phyloP scores from a whole-genome alignment of 2,888 invertebrate species.

The Sphecodes monilicornis region DNA sequence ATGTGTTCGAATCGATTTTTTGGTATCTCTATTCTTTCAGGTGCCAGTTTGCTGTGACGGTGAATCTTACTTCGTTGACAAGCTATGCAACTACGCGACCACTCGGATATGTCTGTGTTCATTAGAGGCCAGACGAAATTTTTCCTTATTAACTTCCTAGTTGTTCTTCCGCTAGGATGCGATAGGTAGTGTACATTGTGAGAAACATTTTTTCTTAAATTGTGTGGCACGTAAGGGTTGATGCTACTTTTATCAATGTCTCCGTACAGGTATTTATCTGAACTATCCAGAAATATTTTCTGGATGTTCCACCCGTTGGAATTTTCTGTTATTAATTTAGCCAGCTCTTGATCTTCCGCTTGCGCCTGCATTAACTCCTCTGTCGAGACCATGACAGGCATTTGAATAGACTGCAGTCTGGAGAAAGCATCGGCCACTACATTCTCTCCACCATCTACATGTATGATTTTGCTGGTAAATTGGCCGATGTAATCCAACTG shows the following conservation, averaged over 20 bases:
- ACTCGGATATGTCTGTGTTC: slow-evolving; percentile 28
- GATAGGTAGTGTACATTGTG: slow-evolving; percentile 19
- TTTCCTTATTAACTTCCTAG: slow-evolving; percentile 13
- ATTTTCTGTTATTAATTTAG: too few species aligned
- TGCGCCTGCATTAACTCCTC: too few species aligned
- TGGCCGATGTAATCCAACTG: slow-evolving; percentile 48
- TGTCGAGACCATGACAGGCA: too few species aligned
- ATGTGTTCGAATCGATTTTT: slow-evolving; percentile 23
- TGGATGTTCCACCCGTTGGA: slow-evolving; percentile 30
- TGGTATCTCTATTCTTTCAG: slow-evolving; percentile 19
- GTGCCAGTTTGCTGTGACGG: slow-evolving; percentile 20
- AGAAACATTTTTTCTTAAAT: not conserved
- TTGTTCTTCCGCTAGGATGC: slow-evolving; percentile 26
- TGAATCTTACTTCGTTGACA: slow-evolving; percentile 28
- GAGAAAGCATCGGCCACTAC: too few species aligned
- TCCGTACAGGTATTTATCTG: slow-evolving; percentile 21
- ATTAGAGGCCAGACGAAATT: slow-evolving; percentile 37
- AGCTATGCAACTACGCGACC: slow-evolving; percentile 11
- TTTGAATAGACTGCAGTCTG: too few species aligned
- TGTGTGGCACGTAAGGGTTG: slow-evolving; percentile 19
- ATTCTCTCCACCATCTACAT: too few species aligned
- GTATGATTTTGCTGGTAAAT: slow-evolving; percentile 11
- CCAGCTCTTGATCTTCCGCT: too few species aligned
- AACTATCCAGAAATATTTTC: slow-evolving; percentile 15
- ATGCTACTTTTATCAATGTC: slow-evolving; percentile 1